Percentiles rank a stretch among this genome's conserved stretches.
Conservation (phyloP, 2,113 vertebrate genomes). For the Patagioenas fasciata region DNA sequence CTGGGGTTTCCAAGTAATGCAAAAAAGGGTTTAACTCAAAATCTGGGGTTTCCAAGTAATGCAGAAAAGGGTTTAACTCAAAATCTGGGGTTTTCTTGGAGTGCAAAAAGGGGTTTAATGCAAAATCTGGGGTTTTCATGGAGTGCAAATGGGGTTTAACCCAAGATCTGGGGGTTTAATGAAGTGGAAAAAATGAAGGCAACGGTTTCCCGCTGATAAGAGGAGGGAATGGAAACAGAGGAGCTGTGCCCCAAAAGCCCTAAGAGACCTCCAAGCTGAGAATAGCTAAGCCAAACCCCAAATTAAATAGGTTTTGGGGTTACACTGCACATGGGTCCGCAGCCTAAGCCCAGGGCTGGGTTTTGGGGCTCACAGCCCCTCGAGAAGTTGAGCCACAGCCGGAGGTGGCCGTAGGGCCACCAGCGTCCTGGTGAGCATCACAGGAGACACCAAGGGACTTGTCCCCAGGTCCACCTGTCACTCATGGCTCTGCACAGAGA, state of each 20-base stretch:
- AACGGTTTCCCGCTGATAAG: background rate
- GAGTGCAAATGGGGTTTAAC: too few species aligned
- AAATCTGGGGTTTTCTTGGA: too few species aligned
- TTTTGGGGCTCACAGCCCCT: background rate
- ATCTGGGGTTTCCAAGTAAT: too few species aligned
- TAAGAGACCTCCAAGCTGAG: background rate
- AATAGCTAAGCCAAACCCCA: background rate
- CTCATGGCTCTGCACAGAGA: background rate
- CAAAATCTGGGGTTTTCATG: too few species aligned
- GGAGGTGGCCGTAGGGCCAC: background rate
- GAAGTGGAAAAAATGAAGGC: background rate
- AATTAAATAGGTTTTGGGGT: fast-evolving
- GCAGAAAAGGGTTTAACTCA: too few species aligned
- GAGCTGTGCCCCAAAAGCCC: background rate
- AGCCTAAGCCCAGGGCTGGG: fast-evolving
- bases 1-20: too few species aligned
- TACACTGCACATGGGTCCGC: background rate
- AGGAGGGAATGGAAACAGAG: background rate
- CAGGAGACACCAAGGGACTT: too few species aligned
- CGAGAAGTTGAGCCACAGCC: background rate
- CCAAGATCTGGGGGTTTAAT: background rate
- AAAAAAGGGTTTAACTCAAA: too few species aligned
- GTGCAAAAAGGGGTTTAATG: too few species aligned
- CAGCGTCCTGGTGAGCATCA: fast-evolving
- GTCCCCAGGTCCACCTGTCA: too few species aligned